Base-by-base conservation (phyloP, 2,113 vertebrate species). In the Clinocottus analis region DNA sequence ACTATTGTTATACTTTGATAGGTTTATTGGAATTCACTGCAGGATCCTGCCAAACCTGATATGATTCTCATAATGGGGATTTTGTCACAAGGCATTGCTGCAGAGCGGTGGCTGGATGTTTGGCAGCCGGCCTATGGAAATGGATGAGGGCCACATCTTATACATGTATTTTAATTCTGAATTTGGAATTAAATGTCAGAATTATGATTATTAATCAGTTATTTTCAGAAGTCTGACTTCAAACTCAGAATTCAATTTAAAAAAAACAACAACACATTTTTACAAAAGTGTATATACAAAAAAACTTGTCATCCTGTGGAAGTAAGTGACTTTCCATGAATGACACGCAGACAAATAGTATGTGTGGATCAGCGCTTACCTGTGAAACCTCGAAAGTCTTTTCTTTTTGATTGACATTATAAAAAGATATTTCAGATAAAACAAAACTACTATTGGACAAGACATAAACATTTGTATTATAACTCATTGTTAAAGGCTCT, bases 11-110 rank as follows among this genome's bases (percentile, higher is more conserved):
- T 41, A 14, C 62, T 76, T 80, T 80, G 27, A 80, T 61, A 62
- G 17, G 23, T 23, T 49, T 65, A 29, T 79, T 81, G 64, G 64
- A 72, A 82, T 85, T 82, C 66, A 82, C 73, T 13, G 73, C 73
- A 73, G 62, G 31, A 77, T 55, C 73, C 45, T 67, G 55, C 16
- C 17, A 41, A 43, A 63, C 39, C 19, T 41, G 62, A 64, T 69
- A 64, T 55, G 53, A 59, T 64, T 65, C 37, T 78, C 29, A n/a
- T 16, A 61, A 23, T 21, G 17, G 47, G 64, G 53, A 67, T 35
- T 17, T 59, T 70, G 21, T 72, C 60, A 75, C n/a, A 17, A 66
- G 31, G 19, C 39, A 49, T 27, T 61, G 49, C 55, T 56, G 55
- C 69, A 78, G 43, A 74, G 60, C 65, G 70, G 59, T 47, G 7